Evolutionary conservation across 2,113 vertebrate species (phyloP), one percentile per base, ranked within the genome.

Genomic region (Maccullochella peelii): DNA sequence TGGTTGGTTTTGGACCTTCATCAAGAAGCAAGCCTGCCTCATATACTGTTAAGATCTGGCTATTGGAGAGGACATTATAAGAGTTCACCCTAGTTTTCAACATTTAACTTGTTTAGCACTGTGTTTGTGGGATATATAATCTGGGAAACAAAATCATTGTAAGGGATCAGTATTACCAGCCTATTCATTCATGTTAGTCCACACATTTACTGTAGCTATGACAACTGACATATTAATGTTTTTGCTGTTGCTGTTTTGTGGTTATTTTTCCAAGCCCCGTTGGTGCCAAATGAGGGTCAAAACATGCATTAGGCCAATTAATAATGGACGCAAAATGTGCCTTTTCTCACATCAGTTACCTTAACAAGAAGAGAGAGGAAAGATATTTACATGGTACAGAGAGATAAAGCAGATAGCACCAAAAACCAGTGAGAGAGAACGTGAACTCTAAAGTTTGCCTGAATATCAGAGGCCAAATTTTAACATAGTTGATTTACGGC

Each of bases 401-500:
- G 20, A 61, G 42, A 62, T 14, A 70, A 69, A 16, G 6, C 40
- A 59, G 27, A 6, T 14, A 25, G 0, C 30, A 33, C 38, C 14
- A 38, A 58, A 50, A 66, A 74, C 6, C 54, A 21, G 44, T 6
- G 44, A 80, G 21, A 44, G 10, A 23, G 25, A 33, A n/a, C 8
- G 8, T 6, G 3, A 70, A 18, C 20, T n/a, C 18, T 14, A 0
- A 76, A 16, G 3, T 73, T 62, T 73, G 42, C 12, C 58, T 52
- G 15, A 88, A 71, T 27, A 57, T 27, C 33, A 69, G 49, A 71
- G 61, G 49, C 8, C 57, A 63, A 16, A 86, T 80, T 72, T 50
- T 33, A 62, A 70, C 49, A 57, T 23, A 70, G 73, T 59, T 75
- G 50, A 85, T 85, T 74, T 66, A 50, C 59, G 59, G 68, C 68